Percentiles rank a stretch among this genome's conserved stretches.
Conservation (phyloP, 2,113 vertebrate species). For the Mesitornis unicolor region DNA sequence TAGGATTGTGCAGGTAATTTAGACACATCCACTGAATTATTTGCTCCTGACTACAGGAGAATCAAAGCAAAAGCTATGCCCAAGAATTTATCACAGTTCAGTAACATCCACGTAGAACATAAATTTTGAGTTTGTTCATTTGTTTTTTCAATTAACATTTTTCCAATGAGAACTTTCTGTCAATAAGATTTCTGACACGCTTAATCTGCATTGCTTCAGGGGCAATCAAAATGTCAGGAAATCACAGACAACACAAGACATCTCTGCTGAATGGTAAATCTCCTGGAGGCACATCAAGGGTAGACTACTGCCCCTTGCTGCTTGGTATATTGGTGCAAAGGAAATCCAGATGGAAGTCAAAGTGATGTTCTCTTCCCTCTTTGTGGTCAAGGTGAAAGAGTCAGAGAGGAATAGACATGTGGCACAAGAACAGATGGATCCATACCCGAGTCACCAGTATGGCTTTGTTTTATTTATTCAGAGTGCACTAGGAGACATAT, state of each 20-base stretch:
- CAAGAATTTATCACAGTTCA: not conserved
- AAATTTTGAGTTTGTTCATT: not conserved
- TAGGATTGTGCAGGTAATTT: not conserved
- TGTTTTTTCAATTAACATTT: not conserved
- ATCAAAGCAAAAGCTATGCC: not conserved
- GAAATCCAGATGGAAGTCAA: not conserved
- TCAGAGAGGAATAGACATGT: not conserved
- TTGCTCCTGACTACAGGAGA: not conserved
- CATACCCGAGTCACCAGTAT: not conserved
- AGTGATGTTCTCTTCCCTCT: not conserved
- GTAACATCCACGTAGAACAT: not conserved
- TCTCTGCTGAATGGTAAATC: not conserved
- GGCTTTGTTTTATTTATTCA: not conserved
- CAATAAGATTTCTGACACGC: not conserved
- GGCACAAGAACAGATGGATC: not conserved
- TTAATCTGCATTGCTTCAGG: not conserved
- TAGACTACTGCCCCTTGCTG: not conserved
- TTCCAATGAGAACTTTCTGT: not conserved
- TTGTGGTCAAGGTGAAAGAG: not conserved
- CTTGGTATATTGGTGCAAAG: not conserved
- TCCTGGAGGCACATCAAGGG: not conserved
- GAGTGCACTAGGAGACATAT: not conserved
- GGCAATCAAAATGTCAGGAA: not conserved
- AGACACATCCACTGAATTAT: not conserved
- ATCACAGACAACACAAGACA: not conserved